Evolutionary conservation across 2,888 invertebrate species (phyloP), one percentile per base, ranked within the genome.

Genomic region (Phyto melanocephala): DNA sequence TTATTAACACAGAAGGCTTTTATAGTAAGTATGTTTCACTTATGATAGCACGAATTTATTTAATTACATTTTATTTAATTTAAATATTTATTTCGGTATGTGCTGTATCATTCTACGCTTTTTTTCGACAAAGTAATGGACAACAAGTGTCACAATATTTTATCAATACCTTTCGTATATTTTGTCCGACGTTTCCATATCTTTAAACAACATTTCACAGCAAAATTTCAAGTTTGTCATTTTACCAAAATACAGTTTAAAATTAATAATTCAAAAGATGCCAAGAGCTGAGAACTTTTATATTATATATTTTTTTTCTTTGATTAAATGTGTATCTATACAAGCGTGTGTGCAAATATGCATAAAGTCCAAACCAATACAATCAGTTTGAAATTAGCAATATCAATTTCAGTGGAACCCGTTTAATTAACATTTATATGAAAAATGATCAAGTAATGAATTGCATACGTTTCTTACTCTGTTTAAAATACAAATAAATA

Each of bases 391-490:
- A 72, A 68, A 70, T 80, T 67, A 67, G 47, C 37, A 71, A 65
- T 52, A 78, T 65, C 58, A 67, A 52, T 67, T 60, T 63, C 40
- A 65, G 40, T 62, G 22, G 15, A 81, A 81, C 81, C 60, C 35
- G 81, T 81, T 81, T 68, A 80, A 80, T 80, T 80, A 75, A 17
- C 80, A 80, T 80, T 42, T 58, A 45, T 65, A 65, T 77, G 76
- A 76, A 60, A 72, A 54, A 72, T 65, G 33, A 42, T 52, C 58
- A 60, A 42, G 11, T 37, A 65, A 80, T 76, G 52, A 71, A 76
- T 58, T 52, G 42, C 15, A 67, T 63, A 75, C 28, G 11, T 72
- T 58, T 47, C 8, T 20, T 20, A 11, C 20, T 10, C 13, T 40
- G 37, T 58, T 68, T 24, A 28, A 40, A 60, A 45, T 45, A 52